Base-by-base conservation (phyloP, 2,888 invertebrate species). In the Agrilus biguttatus region DNA sequence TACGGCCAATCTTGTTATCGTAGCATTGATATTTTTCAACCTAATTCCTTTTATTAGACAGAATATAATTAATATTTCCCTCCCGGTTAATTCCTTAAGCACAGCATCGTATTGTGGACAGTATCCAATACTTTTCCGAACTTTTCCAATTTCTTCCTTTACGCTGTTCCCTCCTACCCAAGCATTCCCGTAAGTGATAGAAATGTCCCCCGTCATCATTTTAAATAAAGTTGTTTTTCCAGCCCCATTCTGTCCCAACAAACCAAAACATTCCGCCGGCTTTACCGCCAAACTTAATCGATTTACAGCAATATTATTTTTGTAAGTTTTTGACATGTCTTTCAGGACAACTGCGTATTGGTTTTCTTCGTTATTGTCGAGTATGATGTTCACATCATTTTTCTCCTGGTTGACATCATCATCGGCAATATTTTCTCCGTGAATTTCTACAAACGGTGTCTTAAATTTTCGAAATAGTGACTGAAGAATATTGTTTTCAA, bases 141-240 rank as follows among this genome's bases (percentile, higher is more conserved):
- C 73, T 40, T 61, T 58, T 43, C 70, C 72, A 55, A 76, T 71
- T 33, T 75, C 58, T 2, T 49, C 63, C 44, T 67, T 50, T 5
- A 55, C 42, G 33, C 47, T 54, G 12, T 48, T 41, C 8, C 54
- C 53, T 13, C 49, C 44, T 10, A 85, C 70, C 59, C 67, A 80
- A 1, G 78, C 82, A 36, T 77, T 71, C 0, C 85, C 85, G 40
- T 68, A 70, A 1, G 78, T 74, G 6, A 83, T 73, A 1, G 65
- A 60, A 56, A 80, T 80, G 56, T 85, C 87, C 0, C 88, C 88
- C 42, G 87, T 87, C 52, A 89, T 63, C 80, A 87, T 85, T 65
- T 83, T 83, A 60, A 90, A 90, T 0, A 88, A 88, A 1, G 80
- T 78, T 1, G 84, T 85, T 62, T 86, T 87, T 1, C 86, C 87